These are phyloP conservation scores for Carassius auratus DNA, from an alignment of 2,113 vertebrate species.

Conservation along the genomic window DNA sequence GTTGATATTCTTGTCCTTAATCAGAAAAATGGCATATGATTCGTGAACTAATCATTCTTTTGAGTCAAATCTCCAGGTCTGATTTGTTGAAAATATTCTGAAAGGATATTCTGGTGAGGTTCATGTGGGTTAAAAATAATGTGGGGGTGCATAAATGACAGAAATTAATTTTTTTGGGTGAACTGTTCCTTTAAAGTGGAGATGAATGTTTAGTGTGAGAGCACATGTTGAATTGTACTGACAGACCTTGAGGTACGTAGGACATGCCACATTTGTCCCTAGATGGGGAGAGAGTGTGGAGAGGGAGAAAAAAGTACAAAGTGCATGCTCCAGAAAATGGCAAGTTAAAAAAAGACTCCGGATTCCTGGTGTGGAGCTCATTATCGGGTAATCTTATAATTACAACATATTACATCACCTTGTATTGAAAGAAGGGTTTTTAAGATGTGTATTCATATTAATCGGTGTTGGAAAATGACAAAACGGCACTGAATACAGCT, in stretches of 20 bases:
- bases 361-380: neutral
- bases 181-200: slow-evolving; percentile 18
- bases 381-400: slow-evolving; percentile 4
- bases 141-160: slow-evolving; percentile 6
- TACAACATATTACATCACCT: slow-evolving; percentile 1
- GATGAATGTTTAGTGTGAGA: slow-evolving; percentile 34
- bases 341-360: neutral
- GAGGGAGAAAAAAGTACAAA: neutral
- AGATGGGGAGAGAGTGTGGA: neutral
- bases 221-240: slow-evolving; percentile 38
- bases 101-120: neutral
- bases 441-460: neutral
- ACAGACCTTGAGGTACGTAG: slow-evolving; percentile 28
- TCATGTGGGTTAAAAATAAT: neutral
- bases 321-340: neutral
- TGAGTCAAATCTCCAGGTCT: neutral
- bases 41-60: neutral
- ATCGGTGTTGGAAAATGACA: neutral
- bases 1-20: neutral
- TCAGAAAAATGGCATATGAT: neutral
- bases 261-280: slow-evolving; percentile 32
- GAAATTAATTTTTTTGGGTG: slow-evolving; percentile 5
- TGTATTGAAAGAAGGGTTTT: slow-evolving; percentile 2
- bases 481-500: neutral
- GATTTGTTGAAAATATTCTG: neutral